A percentile compares a stretch with the other conserved stretches of the same genome.
These are phyloP conservation scores for Phallusia fumigata DNA, from an alignment of 23 tunicate genomes.

Conservation along the genomic window DNA sequence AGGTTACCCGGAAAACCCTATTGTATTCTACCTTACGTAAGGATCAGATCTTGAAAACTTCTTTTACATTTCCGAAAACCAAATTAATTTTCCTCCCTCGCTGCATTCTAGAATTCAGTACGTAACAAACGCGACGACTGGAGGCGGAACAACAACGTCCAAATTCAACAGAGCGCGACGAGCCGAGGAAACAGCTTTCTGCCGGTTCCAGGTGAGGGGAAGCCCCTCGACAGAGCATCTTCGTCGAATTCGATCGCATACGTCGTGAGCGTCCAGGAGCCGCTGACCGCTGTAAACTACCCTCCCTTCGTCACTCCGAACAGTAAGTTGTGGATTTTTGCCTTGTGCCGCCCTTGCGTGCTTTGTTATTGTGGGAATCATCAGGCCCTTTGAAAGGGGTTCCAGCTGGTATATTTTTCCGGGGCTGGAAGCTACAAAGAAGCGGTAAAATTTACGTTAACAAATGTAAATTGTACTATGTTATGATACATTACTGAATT, in stretches of 20 bases:
- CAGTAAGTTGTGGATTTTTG: not conserved
- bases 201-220: not conserved
- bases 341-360: no score
- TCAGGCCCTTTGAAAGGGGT: no score
- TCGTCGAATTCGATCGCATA: not conserved
- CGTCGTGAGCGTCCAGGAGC: not conserved
- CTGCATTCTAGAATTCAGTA: not conserved
- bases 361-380: not conserved
- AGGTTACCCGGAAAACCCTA: no score
- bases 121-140: not conserved
- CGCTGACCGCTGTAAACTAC: not conserved
- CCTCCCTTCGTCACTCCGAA: not conserved
- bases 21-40: no score
- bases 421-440: no score
- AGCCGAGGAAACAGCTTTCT: not conserved
- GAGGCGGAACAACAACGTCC: not conserved
- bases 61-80: no score
- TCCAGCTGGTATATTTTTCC: no score
- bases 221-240: not conserved
- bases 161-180: not conserved
- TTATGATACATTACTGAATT: no score
- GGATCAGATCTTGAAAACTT: no score
- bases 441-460: no score
- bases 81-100: no score
- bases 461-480: no score